Conservation (phyloP, 2,888 invertebrate genomes). For the Hipparchia sbordonii region DNA sequence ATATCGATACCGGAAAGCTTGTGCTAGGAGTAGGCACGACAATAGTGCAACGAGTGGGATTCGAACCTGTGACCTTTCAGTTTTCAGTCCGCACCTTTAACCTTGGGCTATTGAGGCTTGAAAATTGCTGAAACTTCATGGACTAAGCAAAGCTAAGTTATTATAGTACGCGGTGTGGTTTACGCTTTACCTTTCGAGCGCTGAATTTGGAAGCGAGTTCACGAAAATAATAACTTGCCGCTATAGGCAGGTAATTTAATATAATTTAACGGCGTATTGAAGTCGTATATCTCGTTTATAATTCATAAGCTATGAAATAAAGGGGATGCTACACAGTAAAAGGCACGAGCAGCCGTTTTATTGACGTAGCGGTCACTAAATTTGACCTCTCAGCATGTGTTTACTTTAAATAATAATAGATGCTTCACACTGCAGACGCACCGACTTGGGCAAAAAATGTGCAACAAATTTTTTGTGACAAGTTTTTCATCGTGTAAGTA, state of each 20-base stretch:
- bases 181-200: neutral
- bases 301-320: slow-evolving; percentile 34
- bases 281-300: slow-evolving; percentile 36
- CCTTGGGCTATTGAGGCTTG: too few relatives aligned
- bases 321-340: slow-evolving; percentile 23
- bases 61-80: too few relatives aligned
- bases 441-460: neutral
- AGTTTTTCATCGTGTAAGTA: neutral
- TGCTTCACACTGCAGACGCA: neutral
- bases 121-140: too few relatives aligned
- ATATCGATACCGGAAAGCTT: too few relatives aligned
- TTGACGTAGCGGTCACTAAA: slow-evolving; percentile 18
- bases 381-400: slow-evolving; percentile 19
- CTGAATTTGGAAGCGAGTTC: neutral
- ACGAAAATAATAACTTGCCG: neutral
- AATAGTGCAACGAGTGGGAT: too few relatives aligned
- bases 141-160: too few relatives aligned
- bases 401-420: neutral
- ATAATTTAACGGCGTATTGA: slow-evolving; percentile 26
- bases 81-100: too few relatives aligned
- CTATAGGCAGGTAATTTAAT: slow-evolving; percentile 25
- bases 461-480: neutral
- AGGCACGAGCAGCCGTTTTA: slow-evolving; percentile 4
- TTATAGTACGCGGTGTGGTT: too few relatives aligned
- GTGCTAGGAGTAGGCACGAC: too few relatives aligned